Conservation (phyloP, 2,113 vertebrate genomes). For the Patagioenas fasciata region DNA sequence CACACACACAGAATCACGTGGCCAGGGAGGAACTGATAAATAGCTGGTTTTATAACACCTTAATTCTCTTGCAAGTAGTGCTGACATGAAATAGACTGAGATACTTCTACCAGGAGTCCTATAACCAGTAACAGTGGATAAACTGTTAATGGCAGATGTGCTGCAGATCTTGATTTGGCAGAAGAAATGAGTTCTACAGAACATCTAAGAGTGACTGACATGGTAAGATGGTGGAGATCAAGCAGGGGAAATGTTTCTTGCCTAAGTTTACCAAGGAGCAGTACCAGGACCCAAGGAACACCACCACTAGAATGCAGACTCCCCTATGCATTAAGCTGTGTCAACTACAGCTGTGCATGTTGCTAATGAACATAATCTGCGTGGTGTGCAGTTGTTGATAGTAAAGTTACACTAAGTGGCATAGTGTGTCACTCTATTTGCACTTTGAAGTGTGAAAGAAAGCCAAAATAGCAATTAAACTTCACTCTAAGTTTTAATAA, state of each 20-base stretch:
- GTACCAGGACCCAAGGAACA: background rate
- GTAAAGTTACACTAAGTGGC: background rate
- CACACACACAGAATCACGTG: background rate
- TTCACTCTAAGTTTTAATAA: background rate
- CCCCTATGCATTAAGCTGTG: background rate
- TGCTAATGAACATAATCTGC: background rate
- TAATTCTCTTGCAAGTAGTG: background rate
- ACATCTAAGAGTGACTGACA: background rate
- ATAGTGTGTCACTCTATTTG: background rate
- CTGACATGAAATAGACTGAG: background rate
- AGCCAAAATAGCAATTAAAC: background rate
- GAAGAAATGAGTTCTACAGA: background rate
- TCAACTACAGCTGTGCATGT: background rate
- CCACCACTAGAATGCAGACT: background rate
- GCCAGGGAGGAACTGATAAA: background rate
- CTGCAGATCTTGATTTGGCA: background rate
- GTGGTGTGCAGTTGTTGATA: background rate
- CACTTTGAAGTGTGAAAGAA: background rate
- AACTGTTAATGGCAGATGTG: background rate
- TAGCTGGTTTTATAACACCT: background rate
- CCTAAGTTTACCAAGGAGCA: background rate
- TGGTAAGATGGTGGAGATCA: background rate
- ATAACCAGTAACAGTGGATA: background rate
- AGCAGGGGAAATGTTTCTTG: background rate
- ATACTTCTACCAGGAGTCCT: background rate